Conservation (phyloP, 2,888 invertebrate species). For the Drepanosiphum platanoidis region DNA sequence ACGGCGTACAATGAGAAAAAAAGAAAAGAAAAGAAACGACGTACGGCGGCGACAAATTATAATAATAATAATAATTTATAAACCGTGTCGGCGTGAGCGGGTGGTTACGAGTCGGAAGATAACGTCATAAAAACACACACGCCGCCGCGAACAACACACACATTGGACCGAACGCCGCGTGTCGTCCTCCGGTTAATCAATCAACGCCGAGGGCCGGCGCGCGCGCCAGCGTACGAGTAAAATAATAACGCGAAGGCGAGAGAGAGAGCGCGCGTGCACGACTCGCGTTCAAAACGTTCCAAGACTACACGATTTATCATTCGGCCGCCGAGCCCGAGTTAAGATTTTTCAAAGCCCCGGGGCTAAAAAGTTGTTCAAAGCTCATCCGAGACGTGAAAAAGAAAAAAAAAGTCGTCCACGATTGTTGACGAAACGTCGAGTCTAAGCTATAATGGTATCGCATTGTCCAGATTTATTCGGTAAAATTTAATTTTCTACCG, state of each 20-base stretch:
- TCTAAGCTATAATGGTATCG: no score
- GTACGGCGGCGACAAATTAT: background rate
- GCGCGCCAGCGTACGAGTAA: background rate
- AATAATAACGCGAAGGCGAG: background rate
- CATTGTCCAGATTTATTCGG: no score
- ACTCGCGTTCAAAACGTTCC: background rate
- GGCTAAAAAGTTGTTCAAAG: no score
- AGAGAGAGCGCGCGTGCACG: background rate
- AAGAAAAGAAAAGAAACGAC: background rate
- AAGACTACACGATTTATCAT: constrained; percentile 42
- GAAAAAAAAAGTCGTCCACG: no score
- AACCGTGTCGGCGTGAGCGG: no score
- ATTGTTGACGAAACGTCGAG: no score
- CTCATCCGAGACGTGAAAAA: no score
- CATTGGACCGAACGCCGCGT: background rate
- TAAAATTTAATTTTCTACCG: no score
- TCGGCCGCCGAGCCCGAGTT: no score
- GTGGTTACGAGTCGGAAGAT: background rate
- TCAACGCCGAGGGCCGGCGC: constrained; percentile 2
- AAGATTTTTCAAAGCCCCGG: no score
- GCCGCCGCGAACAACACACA: background rate
- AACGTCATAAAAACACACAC: background rate
- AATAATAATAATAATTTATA: no score
- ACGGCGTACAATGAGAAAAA: background rate
- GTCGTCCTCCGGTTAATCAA: constrained; percentile 18